Evolutionary conservation across 2,113 vertebrate species (phyloP), one percentile per base, ranked within the genome.

Genomic region (Xenus cinereus): DNA sequence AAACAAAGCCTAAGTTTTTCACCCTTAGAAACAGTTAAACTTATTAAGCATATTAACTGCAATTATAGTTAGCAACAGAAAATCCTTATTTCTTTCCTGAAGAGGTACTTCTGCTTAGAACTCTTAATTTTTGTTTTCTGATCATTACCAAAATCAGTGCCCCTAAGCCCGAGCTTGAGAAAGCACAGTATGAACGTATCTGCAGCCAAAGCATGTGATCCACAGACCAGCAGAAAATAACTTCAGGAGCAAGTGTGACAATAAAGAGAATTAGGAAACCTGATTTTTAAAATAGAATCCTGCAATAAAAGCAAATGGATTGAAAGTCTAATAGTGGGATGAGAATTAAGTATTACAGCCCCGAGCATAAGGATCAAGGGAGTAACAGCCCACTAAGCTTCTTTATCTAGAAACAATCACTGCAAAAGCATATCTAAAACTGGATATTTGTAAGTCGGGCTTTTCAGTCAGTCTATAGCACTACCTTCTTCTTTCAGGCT

Each of bases 261-360:
- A 73, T n/a, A 41, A 69, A 81, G 35, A 73, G 39, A 95, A 95
- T 85, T 75, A 92, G 39, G 27, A 81, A 67, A 57, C 33, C 33
- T 75, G 16, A 0, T 30, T 71, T 87, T 69, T 62, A 39, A 69
- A 95, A 92, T 32, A 81, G 62, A 53, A 91, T 94, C 86, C 48
- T 26, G 32, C 83, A 88, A 92, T 95, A 95, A 96, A 95, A 95
- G 8, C 33, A 90, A 88, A 80, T 83, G 80, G 77, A 84, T 72
- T 90, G n/a, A 41, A 71, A 86, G 59, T 24, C 72, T 93, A 94
- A 95, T 66, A 45, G 48, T 59, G 77, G 68, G 46, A 94, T 89
- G 45, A 93, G 73, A 95, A 86, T 95, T 90, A 93, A 62, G 57
- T 67, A 92, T 84, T 94, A 77, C 84, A 76, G 73, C 72, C 74